These are phyloP conservation scores for Melanitta fusca DNA, from an alignment of 2,797 vertebrate genomes.

Conservation along the genomic window DNA sequence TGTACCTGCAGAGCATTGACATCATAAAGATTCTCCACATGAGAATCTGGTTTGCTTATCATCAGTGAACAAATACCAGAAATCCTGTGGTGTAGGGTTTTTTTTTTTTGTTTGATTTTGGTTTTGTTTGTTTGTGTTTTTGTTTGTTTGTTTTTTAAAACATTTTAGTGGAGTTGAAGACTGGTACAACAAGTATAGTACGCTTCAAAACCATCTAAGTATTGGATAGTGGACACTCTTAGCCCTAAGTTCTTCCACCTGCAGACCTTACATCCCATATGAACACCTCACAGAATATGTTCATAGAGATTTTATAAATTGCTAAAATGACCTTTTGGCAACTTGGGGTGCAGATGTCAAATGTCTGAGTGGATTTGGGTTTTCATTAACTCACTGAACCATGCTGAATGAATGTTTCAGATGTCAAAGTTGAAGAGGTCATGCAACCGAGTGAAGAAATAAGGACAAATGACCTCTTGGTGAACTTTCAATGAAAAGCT, in stretches of 20 bases:
- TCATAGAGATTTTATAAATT: background rate
- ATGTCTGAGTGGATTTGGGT: background rate
- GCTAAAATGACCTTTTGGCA: background rate
- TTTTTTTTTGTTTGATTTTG: too few relatives aligned
- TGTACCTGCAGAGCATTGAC: background rate
- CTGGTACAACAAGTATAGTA: background rate
- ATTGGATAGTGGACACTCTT: background rate
- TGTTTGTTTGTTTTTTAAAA: background rate
- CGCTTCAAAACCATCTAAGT: background rate
- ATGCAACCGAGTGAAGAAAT: background rate
- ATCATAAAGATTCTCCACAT: background rate
- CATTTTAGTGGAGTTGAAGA: background rate
- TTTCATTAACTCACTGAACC: slow-evolving; percentile 21
- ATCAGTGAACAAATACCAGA: background rate
- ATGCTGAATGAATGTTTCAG: slow-evolving; percentile 4
- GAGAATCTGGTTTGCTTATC: background rate
- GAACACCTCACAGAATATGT: background rate
- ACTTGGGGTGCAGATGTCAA: background rate
- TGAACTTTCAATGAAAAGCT: slow-evolving; percentile 17
- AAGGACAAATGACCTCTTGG: background rate
- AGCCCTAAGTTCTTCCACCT: background rate
- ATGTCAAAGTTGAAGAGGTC: slow-evolving; percentile 41
- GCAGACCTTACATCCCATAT: background rate
- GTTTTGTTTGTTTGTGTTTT: background rate
- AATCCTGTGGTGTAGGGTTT: background rate